phyloP scores from a whole-genome alignment of 2,797 vertebrate genomes.

The Euthynnus affinis region DNA sequence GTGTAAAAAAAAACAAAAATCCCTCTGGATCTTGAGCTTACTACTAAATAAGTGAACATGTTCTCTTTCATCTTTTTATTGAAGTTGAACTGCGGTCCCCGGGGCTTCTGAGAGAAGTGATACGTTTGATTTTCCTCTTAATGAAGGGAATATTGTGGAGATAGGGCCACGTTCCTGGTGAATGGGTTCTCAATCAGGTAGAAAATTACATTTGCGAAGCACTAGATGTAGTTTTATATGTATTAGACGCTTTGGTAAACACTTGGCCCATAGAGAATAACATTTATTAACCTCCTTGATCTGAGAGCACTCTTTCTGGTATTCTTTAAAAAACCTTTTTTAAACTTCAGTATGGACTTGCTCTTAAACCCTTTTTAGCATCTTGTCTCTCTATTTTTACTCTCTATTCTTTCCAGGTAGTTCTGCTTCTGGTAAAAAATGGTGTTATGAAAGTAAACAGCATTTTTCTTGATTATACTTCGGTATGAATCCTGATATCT shows the following conservation, averaged over 20 bases:
- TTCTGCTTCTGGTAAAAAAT: not conserved
- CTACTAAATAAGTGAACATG: slow-evolving; percentile 21
- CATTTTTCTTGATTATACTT: not conserved
- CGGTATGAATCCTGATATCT: not conserved
- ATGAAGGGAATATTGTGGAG: slow-evolving; percentile 56
- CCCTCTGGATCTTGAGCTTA: slow-evolving; percentile 17
- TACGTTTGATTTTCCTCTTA: slow-evolving; percentile 53
- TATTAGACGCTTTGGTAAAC: slow-evolving; percentile 55
- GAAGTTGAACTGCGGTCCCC: slow-evolving; percentile 29
- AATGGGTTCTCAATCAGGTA: slow-evolving; percentile 61
- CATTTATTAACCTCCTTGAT: slow-evolving; percentile 49
- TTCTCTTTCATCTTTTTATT: slow-evolving; percentile 31
- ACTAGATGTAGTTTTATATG: slow-evolving; percentile 37
- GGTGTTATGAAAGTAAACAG: not conserved
- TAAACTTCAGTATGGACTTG: slow-evolving; percentile 5
- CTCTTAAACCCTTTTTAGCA: slow-evolving; percentile 18
- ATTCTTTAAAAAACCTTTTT: not conserved
- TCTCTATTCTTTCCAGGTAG: not conserved
- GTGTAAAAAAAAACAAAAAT: not conserved
- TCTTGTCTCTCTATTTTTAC: not conserved
- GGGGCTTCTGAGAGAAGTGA: slow-evolving; percentile 35
- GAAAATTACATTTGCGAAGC: slow-evolving; percentile 69
- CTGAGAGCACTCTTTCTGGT: not conserved
- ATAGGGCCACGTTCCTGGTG: slow-evolving; percentile 41
- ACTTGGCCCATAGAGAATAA: slow-evolving; percentile 40